phyloP scores from a whole-genome alignment of 2,113 vertebrate genomes.

The Lutjanus erythropterus region DNA sequence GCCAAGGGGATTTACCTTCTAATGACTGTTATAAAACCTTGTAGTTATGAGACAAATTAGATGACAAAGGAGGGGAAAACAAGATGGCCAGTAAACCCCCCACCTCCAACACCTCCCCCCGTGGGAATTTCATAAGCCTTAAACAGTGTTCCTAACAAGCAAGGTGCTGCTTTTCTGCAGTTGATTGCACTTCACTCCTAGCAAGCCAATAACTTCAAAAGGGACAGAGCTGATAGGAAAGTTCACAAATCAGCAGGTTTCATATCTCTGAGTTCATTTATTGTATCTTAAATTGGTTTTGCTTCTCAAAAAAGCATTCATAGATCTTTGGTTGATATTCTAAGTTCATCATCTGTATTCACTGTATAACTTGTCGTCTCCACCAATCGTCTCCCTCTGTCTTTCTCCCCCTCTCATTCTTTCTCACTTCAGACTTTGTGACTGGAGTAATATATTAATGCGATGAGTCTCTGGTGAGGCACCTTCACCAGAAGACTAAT shows the following conservation, averaged over 20 bases:
- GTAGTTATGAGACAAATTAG: constrained; percentile 74
- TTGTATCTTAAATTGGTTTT: constrained; percentile 40
- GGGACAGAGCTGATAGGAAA: constrained; percentile 22
- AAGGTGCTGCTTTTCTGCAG: constrained; percentile 16
- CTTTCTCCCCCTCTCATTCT: constrained; percentile 6
- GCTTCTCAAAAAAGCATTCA: constrained; percentile 19
- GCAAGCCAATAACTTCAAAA: constrained; percentile 19
- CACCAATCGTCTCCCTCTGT: constrained; percentile 11
- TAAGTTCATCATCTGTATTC: constrained; percentile 58
- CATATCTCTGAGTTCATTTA: constrained; percentile 42
- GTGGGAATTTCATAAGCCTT: constrained; percentile 6
- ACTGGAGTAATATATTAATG: constrained; percentile 64
- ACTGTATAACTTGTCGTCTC: constrained; percentile 27
- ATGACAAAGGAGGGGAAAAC: constrained; percentile 50
- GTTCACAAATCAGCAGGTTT: constrained; percentile 47
- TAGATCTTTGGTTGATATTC: constrained; percentile 46
- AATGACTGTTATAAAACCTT: constrained; percentile 66
- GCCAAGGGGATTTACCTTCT: constrained; percentile 65
- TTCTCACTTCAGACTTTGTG: constrained; percentile 55
- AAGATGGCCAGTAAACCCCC: constrained; percentile 30
- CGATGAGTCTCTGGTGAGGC: constrained; percentile 48
- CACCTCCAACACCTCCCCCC: background rate
- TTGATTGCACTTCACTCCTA: constrained; percentile 42
- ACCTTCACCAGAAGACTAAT: constrained; percentile 69
- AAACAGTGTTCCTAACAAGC: constrained; percentile 25